Evolutionary conservation across 2,888 invertebrate species (phyloP).

Genomic region (Erannis defoliaria): DNA sequence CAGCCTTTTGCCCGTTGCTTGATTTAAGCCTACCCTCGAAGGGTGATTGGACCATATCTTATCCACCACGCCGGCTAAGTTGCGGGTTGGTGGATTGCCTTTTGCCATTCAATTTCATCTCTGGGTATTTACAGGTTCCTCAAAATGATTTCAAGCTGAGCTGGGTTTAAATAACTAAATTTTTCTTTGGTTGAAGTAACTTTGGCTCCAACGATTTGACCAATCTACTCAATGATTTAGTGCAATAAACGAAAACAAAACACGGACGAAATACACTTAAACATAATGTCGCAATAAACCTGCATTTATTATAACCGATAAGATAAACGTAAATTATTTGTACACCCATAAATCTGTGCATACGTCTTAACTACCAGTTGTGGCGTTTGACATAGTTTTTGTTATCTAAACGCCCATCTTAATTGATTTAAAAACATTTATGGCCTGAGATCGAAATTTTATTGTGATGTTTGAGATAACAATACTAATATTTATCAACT

Average conservation of each 20-base stretch:
- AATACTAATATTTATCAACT: slow-evolving; percentile 24
- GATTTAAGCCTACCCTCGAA: no score
- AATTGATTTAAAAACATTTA: slow-evolving; percentile 57
- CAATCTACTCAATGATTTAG: no score
- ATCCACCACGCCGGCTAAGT: no score
- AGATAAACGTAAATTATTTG: background rate
- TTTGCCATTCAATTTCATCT: no score
- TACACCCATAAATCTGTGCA: background rate
- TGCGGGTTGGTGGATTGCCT: no score
- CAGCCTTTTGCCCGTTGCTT: no score
- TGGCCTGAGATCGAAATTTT: slow-evolving; percentile 46
- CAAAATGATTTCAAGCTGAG: no score
- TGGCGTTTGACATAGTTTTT: slow-evolving; percentile 35
- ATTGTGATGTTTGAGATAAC: slow-evolving; percentile 43
- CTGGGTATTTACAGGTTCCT: no score
- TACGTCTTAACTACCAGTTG: slow-evolving; percentile 7
- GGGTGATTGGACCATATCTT: no score
- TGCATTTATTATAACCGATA: slow-evolving; percentile 2
- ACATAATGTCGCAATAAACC: slow-evolving; percentile 1
- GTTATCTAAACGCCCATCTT: slow-evolving; percentile 62
- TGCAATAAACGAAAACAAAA: background rate
- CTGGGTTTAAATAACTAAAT: no score
- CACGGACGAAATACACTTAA: background rate
- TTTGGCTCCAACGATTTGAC: no score
- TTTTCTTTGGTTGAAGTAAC: no score